phyloP scores from a whole-genome alignment of 2,888 invertebrate species.

The Acleris literana region DNA sequence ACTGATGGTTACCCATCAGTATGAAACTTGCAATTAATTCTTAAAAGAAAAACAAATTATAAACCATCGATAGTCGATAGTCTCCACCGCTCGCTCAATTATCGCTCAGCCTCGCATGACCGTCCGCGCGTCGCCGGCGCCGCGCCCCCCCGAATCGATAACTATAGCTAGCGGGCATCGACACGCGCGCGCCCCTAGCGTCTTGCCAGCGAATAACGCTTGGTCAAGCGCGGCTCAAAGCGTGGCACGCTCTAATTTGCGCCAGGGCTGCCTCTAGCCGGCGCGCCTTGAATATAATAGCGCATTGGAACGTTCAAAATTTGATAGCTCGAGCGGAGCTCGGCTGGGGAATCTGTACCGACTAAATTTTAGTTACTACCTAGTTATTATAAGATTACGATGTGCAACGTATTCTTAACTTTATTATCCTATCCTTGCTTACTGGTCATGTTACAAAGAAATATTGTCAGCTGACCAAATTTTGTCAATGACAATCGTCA shows the following conservation, averaged over 20 bases:
- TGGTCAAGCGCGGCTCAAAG: constrained; percentile 80
- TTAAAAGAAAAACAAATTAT: constrained; percentile 35
- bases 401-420: no score
- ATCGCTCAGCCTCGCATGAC: constrained; percentile 77
- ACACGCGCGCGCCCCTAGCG: constrained; percentile 46
- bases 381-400: not conserved
- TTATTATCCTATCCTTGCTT: no score
- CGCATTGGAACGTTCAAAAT: constrained; percentile 27
- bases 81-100: constrained; percentile 69
- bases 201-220: constrained; percentile 80
- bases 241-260: constrained; percentile 74
- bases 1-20: no score
- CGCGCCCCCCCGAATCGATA: constrained; percentile 43
- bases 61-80: constrained; percentile 50
- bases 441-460: no score
- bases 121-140: constrained; percentile 68
- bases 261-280: constrained; percentile 47
- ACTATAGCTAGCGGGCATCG: constrained; percentile 21
- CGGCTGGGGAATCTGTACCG: not conserved
- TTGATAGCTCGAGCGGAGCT: constrained; percentile 12
- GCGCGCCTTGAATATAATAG: constrained; percentile 30
- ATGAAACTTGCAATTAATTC: not conserved
- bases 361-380: constrained; percentile 4
- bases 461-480: no score
- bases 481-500: no score